Percentiles rank a stretch among this genome's conserved stretches.
These are phyloP conservation scores for Macrotrachela quadricornifera DNA, from an alignment of 1,140 invertebrate species.

Conservation along the genomic window DNA sequence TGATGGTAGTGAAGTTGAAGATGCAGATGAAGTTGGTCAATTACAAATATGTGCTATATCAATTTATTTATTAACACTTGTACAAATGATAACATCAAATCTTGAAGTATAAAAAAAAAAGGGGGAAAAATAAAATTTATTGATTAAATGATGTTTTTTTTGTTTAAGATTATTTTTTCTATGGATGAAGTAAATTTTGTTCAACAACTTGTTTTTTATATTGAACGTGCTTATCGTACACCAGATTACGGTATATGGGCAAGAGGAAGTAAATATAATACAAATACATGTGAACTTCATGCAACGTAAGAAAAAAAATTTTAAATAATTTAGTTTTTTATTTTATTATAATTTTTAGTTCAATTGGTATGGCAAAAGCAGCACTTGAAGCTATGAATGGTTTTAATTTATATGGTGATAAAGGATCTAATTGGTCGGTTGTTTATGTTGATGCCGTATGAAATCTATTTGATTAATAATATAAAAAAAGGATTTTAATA, in stretches of 20 bases:
- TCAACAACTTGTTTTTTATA: constrained; percentile 96
- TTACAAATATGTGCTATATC: constrained; percentile 77
- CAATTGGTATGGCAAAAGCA: constrained; percentile 78
- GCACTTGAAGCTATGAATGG: constrained; percentile 95
- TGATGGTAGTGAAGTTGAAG: constrained; percentile 47
- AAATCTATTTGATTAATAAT: constrained; percentile 42
- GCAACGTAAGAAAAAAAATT: constrained; percentile 33
- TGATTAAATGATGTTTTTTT: not conserved
- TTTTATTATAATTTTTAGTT: constrained; percentile 18
- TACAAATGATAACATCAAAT: constrained; percentile 92
- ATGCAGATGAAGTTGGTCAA: not conserved
- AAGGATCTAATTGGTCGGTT: constrained; percentile 88
- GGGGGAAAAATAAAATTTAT: not conserved
- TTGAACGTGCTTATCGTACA: constrained; percentile 89
- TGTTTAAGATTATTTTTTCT: constrained; percentile 79
- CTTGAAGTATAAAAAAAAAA: constrained; percentile 24
- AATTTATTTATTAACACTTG: constrained; percentile 73
- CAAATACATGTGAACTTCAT: constrained; percentile 89
- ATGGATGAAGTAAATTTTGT: constrained; percentile 96
- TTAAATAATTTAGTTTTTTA: too few relatives aligned
- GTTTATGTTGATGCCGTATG: not conserved
- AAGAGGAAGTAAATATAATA: constrained; percentile 87
- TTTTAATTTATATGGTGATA: constrained; percentile 89
- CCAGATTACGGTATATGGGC: constrained; percentile 99
- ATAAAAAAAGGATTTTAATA: constrained; percentile 72